Evolutionary conservation across 2,797 vertebrate species (phyloP), one percentile per base, ranked within the genome.

Genomic region (Parambassis ranga): DNA sequence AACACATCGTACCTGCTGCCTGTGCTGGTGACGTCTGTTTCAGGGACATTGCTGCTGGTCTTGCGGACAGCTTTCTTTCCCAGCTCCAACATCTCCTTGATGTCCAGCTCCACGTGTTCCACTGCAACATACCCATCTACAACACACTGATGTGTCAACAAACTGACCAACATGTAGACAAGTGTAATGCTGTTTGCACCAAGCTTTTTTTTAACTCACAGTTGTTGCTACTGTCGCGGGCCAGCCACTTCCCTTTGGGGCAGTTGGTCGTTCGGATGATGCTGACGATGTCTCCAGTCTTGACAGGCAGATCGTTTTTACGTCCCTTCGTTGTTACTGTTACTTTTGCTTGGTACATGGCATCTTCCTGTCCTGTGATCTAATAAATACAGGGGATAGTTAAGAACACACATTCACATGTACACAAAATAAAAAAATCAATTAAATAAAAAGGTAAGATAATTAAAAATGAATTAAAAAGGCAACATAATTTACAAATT

Each of bases 201-300:
- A n/a, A n/a, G n/a, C n/a, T 9, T 58, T 31, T 7, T 7, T 28
- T 28, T 7, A 35, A 90, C 96, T 94, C 89, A 97, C 95, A 87
- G 72, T 81, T 90, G 78, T 90, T 91, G 38, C 55, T 77, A 53
- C 69, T 15, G 83, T 86, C 89, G 61, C 86, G 90, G 57, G 90
- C 89, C 75, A 93, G 88, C 88, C 92, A 91, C 46, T 77, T 87
- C 23, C 89, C 93, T 58, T 86, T 81, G 1, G 91, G 92, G 42
- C 77, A 89, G 13, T 83, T 84, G 43, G 79, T 83, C 9, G 75
- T 88, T n/a, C 87, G 87, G 67, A 91, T 88, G 67, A 91, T 72
- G 15, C 84, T 85, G 65, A 84, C 53, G 7, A 47, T 23, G 14
- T 94, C 86, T 1, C 92, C 91, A 4, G 35, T 84, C 24, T 85